Conservation (phyloP, 2,797 vertebrate species). For the Tachyglossus aculeatus region DNA sequence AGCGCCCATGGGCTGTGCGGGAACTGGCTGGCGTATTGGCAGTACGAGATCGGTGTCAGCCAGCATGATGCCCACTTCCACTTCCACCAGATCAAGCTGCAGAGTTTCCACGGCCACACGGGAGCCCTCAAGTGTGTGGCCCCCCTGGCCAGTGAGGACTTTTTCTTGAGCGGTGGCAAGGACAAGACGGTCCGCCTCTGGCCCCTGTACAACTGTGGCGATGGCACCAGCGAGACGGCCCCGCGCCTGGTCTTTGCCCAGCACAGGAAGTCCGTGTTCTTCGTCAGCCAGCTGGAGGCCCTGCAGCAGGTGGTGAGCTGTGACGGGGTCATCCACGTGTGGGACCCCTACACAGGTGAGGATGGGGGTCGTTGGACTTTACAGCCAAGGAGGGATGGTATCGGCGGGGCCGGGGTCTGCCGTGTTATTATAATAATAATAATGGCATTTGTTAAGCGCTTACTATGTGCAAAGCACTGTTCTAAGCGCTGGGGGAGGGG, state of each 20-base stretch:
- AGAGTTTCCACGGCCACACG: constrained; percentile 91
- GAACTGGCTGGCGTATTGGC: constrained; percentile 99
- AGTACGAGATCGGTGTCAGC: constrained; percentile 95
- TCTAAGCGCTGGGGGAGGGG: no score
- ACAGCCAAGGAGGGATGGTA: neutral
- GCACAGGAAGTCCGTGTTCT: constrained; percentile 94
- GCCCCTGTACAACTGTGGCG: constrained; percentile 94
- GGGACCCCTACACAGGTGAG: constrained; percentile 96
- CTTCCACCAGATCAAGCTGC: constrained; percentile 97
- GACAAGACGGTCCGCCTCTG: constrained; percentile 95
- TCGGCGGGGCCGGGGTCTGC: no score
- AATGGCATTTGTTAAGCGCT: no score
- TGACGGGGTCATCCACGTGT: constrained; percentile 93
- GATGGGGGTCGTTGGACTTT: neutral
- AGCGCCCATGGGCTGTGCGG: constrained; percentile 89
- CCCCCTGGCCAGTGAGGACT: constrained; percentile 89
- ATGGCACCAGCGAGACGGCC: constrained; percentile 88
- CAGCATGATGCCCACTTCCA: constrained; percentile 94
- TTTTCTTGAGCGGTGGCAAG: constrained; percentile 96
- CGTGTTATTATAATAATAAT: no score
- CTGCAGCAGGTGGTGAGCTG: constrained; percentile 95
- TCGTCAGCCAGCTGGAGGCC: constrained; percentile 89
- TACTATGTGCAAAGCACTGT: no score
- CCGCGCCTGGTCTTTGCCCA: constrained; percentile 85
- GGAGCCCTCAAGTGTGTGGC: constrained; percentile 91